Base-by-base conservation (phyloP, 2,888 invertebrate genomes). In the Yponomeuta sedellus region DNA sequence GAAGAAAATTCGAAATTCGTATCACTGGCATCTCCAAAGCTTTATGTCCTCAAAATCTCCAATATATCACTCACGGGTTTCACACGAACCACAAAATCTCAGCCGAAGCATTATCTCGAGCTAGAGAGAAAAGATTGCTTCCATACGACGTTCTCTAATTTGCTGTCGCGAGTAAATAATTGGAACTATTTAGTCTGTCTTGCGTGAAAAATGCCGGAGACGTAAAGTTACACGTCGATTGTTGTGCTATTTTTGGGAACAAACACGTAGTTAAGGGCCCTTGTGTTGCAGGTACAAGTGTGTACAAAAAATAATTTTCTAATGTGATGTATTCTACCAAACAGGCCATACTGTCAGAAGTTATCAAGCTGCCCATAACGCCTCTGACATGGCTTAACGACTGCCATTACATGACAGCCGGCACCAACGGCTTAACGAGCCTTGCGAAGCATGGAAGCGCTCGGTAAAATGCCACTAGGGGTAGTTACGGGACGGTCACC, bases 131-230 rank as follows among this genome's bases (percentile, higher is more conserved):
- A 59, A 25, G 59, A 59, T 59, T 59, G 59, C 25, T 25, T 59
- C 25, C 25, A 59, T 52, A 19, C 25, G 25, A 59, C 59, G 25
- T 20, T 59, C 59, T 59, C 59, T 59, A 59, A 59, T 59, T 59
- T 22, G 59, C 59, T 59, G 59, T 59, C 59, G 44, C 25, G 59
- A 12, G 25, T 59, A 59, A 59, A 59, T 20, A 59, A 59, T 59
- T 59, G 22, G 20, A 25, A 59, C 59, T 59, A 59, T 59, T 59
- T 12, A 59, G 22, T 52, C 59, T 59, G 20, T 59, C 59, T 20
- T 20, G 11, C 22, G 59, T 59, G 59, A 59, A 59, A 59, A 22
- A 59, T 59, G 59, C 11, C 11, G 12, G 59, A 20, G 59, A 59
- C 59, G 59, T 20, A 22, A 59, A 25, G 5, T 52, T 52, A 52